Base-by-base conservation (phyloP, 1,140 invertebrate species). In the Paramacrobiotus metropolitanus region DNA sequence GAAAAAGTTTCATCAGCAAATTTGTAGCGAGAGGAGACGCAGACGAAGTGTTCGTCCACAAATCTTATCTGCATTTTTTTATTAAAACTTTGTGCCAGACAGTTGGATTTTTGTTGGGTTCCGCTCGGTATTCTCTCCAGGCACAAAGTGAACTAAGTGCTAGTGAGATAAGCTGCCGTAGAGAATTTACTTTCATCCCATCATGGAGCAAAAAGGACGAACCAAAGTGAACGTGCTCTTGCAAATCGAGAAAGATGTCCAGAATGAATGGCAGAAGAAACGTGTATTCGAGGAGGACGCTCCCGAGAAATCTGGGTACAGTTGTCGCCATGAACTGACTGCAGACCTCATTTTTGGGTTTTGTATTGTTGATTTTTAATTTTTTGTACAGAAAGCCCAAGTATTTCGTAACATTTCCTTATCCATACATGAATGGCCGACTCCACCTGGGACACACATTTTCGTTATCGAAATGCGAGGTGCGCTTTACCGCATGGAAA, bases 351-450 rank as follows among this genome's bases (percentile, higher is more conserved):
- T n/a, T 20, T 3, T 44, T 21, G 9, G 44, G 21, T 44, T 21
- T 21, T 65, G 24, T 15, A 62, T 21, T 15, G 21, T 21, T 59
- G 29, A 30, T 65, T 9, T 64, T 64, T 61, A 64, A 62, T 65
- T 21, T 65, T 68, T 68, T 30, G 63, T 74, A 72, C 31, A 68
- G 21, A n/a, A 24, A 44, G 68, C 71, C 61, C 72, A 97, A 97
- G 70, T 97, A 86, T 71, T 76, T 96, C 34, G 84, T 82, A 18
- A 95, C 89, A 4, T 98, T 98, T 78, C 94, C 94, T 2, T 98
- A 84, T 78, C 94, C 94, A 0, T 99, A 99, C 68, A 98, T 98
- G 94, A 99, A 99, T 81, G 95, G 95, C 29, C 79, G 85, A 48
- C 79, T 98, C 60, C 95, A 99, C 79, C 75, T 98, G 59, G 95